Evolutionary conservation across 2,797 vertebrate genomes (phyloP).

Genomic region (Gorsachius magnificus): DNA sequence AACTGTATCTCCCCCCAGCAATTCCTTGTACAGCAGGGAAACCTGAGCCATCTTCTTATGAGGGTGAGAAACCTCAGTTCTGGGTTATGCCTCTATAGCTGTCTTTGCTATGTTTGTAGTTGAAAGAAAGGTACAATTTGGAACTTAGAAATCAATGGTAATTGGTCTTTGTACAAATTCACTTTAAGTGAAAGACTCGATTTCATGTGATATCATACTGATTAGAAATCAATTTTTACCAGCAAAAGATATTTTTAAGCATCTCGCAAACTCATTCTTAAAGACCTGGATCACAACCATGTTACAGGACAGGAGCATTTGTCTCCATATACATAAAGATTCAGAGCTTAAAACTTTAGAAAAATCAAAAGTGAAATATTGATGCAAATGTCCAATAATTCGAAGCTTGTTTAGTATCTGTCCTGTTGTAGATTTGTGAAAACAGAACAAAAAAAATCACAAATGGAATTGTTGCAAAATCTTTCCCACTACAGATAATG

Average conservation of each 20-base stretch:
- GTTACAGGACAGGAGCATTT: background rate
- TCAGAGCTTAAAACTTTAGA: background rate
- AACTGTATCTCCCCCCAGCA: background rate
- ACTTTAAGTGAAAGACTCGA: conserved; percentile 41
- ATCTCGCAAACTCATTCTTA: conserved; percentile 18
- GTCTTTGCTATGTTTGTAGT: background rate
- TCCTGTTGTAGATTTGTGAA: background rate
- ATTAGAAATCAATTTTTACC: conserved; percentile 57
- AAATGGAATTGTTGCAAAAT: background rate
- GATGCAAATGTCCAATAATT: background rate
- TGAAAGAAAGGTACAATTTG: background rate
- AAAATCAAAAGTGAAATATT: background rate
- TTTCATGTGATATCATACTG: conserved; percentile 29
- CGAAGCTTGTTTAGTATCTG: background rate
- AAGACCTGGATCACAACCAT: background rate
- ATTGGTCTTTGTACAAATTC: conserved; percentile 64
- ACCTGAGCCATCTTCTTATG: background rate
- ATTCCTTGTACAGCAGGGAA: background rate
- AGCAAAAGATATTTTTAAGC: conserved; percentile 29
- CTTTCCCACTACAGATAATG: background rate
- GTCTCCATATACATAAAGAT: background rate
- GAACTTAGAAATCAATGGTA: conserved; percentile 52
- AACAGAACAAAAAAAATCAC: background rate
- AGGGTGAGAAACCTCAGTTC: background rate
- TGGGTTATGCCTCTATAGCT: background rate